Evolutionary conservation across 2,797 vertebrate genomes (phyloP).

Genomic region (Neomorphus geoffroyi): DNA sequence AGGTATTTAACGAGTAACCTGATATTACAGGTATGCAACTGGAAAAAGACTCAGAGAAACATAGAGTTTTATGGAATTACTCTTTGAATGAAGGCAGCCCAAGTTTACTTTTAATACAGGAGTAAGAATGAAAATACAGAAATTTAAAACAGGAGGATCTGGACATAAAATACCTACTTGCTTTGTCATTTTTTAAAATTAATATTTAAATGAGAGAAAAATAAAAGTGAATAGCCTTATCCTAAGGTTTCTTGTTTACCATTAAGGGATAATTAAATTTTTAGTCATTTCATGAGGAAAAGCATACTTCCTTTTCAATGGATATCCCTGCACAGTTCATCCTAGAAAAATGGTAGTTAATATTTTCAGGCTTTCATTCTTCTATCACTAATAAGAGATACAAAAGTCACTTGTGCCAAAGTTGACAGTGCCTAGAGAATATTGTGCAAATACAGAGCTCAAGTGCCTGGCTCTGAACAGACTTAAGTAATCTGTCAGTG

Average conservation of each 20-base stretch:
- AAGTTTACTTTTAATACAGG: background rate
- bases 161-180: background rate
- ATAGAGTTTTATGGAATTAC: background rate
- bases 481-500: conserved; percentile 3
- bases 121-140: background rate
- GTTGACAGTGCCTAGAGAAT: conserved; percentile 22
- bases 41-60: background rate
- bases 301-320: background rate
- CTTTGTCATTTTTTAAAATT: background rate
- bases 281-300: background rate
- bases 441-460: conserved; percentile 19
- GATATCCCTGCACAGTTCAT: background rate
- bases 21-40: background rate
- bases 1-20: background rate
- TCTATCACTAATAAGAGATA: conserved; percentile 7
- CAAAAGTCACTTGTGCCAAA: background rate
- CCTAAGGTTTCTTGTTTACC: background rate
- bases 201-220: background rate
- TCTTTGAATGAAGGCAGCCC: background rate
- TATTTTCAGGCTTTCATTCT: conserved; percentile 2
- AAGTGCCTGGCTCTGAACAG: background rate
- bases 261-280: background rate
- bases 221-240: background rate
- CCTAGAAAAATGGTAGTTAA: background rate
- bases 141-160: background rate